Conservation (phyloP, 2,797 vertebrate species). For the Tokudaia tokunoshimensis region DNA sequence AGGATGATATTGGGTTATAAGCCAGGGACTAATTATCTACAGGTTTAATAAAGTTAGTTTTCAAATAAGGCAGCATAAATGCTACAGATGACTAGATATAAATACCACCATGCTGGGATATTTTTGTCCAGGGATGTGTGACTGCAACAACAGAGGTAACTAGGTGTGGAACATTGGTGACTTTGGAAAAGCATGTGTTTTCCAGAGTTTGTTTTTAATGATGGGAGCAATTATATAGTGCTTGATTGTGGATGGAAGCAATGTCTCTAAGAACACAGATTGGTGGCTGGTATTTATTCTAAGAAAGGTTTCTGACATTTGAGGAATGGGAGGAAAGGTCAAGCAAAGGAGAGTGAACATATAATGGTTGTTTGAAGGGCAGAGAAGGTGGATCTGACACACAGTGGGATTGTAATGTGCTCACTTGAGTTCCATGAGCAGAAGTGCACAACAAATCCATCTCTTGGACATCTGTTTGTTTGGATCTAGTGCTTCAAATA, state of each 20-base stretch:
- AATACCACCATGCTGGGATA: not conserved
- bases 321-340: not conserved
- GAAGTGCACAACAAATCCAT: not conserved
- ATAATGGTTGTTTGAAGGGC: constrained; percentile 5
- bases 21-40: not conserved
- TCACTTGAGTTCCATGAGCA: not conserved
- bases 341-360: not conserved
- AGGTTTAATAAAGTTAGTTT: not conserved
- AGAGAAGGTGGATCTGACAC: not conserved
- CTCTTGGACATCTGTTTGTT: not conserved
- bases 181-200: not conserved
- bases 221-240: not conserved
- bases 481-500: not conserved
- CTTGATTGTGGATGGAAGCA: not conserved
- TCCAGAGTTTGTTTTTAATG: not conserved
- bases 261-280: not conserved
- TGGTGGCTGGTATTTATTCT: not conserved
- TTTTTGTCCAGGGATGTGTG: not conserved
- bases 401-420: not conserved
- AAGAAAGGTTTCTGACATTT: not conserved
- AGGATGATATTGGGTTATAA: not conserved
- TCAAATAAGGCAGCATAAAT: not conserved
- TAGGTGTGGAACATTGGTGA: not conserved
- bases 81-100: not conserved
- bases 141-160: not conserved